Base-by-base conservation (phyloP, 2,888 invertebrate genomes). In the Macropis europaea region DNA sequence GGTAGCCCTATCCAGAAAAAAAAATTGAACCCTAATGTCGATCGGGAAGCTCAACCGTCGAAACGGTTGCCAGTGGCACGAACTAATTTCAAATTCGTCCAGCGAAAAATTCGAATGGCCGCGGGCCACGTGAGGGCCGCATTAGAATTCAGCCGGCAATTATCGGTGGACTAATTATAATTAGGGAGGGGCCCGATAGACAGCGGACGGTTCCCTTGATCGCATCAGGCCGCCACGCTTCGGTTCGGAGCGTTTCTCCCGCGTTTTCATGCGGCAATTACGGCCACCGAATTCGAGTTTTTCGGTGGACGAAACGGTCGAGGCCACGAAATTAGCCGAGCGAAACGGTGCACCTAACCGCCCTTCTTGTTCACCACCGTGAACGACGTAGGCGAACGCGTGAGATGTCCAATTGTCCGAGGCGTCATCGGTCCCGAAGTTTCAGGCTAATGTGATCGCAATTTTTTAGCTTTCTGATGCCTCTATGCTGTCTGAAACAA, bases 181-280 rank as follows among this genome's bases (percentile, higher is more conserved):
- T 79, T 76, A 70, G 63, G 73, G 68, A 22, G n/a, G 30, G 17
- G 19, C 6, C 13, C 13, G 28, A 19, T 32, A 11, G 38, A 40
- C 17, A 24, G 6, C 40, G 30, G 19, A 40, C 22, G 32, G 45
- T 13, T 24, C 11, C 28, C 38, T 50, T 34, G 48, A 67, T 73
- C 52, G 56, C 66, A 48, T 68, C 73, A 45, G 38, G 15, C 63
- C 48, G 52, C 53, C 59, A 26, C 71, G 30, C n/a, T n/a, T n/a
- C 43, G 28, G 50, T 43, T 19, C 56, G 17, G 15, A 7, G 13
- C 32, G 56, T 56, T 64, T 54, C 34, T 42, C 42, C 32, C 38
- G 48, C 56, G 52, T 69, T 69, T 53, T 67, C 48, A 57, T 57
- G 59, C 56, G 38, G 64, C 77, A 81, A 82, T 82, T 80, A 79